Evolutionary conservation across 2,888 invertebrate species (phyloP), one percentile per base, ranked within the genome.

Genomic region (Metopia argyrocephala): DNA sequence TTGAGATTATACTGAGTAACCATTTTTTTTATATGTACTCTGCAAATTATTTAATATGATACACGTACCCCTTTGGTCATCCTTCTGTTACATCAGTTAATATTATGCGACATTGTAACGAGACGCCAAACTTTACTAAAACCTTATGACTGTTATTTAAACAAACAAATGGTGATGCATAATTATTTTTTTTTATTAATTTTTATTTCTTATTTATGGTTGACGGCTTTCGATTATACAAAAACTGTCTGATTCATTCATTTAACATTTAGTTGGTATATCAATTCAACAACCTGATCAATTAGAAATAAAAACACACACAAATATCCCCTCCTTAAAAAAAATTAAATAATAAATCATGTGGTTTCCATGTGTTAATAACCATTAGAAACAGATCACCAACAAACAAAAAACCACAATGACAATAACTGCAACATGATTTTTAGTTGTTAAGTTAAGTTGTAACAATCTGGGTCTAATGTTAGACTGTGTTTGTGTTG

Each of bases 341-440:
- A 59, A 80, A 56, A 64, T 50, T 12, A 71, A 57, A 62, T 71
- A 46, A 76, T 79, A 79, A 78, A 78, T 82, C 82, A 82, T 79
- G 65, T 78, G 71, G 45, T 28, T 50, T 56, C 50, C 75, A 75
- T 78, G 78, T 78, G 57, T 74, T 74, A 76, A 81, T 70, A 68
- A 52, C 61, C 74, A 73, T 69, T 66, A 64, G 48, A 75, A 79
- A 74, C 7, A 66, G 12, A 6, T 48, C 7, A 69, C 15, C 66
- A 76, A 73, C 62, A 52, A 31, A 27, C 45, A 59, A 45, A 64
- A 68, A 83, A 27, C 5, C 45, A 38, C 38, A 38, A 48, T 18
- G 23, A 52, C 31, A 61, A 64, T 48, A 62, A 38, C 18, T 59
- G 65, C 75, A 68, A 70, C 59, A 54, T 56, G 56, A 38, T 57